Percentiles rank a stretch among this genome's conserved stretches.
phyloP scores from a whole-genome alignment of 2,888 invertebrate genomes.

The Drosophila rubida region DNA sequence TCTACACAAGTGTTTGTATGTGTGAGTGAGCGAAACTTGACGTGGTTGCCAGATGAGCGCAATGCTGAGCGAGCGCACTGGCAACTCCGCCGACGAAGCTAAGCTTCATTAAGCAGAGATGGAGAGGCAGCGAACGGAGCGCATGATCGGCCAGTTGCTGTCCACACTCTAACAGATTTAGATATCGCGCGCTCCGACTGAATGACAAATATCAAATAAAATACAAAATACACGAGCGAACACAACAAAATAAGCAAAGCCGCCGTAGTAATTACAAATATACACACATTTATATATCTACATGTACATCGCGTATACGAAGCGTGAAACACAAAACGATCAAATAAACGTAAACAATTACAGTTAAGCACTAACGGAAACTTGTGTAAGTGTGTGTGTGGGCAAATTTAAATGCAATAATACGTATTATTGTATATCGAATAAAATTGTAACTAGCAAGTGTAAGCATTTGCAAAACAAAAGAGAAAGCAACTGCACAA shows the following conservation, averaged over 20 bases:
- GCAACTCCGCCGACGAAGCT: slow-evolving; percentile 69
- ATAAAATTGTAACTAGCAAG: slow-evolving; percentile 31
- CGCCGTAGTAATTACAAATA: slow-evolving; percentile 14
- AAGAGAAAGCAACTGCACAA: slow-evolving; percentile 51
- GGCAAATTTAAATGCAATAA: slow-evolving; percentile 51
- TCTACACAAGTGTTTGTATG: background rate
- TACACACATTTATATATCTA: slow-evolving; percentile 16
- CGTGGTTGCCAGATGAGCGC: slow-evolving; percentile 53
- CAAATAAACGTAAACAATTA: slow-evolving; percentile 69
- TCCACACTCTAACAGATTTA: slow-evolving; percentile 75
- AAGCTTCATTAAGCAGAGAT: slow-evolving; percentile 73
- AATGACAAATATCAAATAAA: slow-evolving; percentile 35
- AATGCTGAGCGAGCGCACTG: slow-evolving; percentile 47
- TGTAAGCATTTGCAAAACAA: slow-evolving; percentile 18
- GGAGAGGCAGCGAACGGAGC: slow-evolving; percentile 51
- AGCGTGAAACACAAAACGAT: slow-evolving; percentile 66
- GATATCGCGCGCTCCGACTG: slow-evolving; percentile 64
- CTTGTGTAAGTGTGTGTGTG: slow-evolving; percentile 57
- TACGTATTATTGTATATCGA: slow-evolving; percentile 21
- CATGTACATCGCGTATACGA: slow-evolving; percentile 71
- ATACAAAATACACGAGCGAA: slow-evolving; percentile 43
- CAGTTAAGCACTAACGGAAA: slow-evolving; percentile 63
- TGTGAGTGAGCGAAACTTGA: slow-evolving; percentile 15
- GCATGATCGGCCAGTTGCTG: slow-evolving; percentile 72
- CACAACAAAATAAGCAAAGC: background rate